Evolutionary conservation across 2,113 vertebrate genomes (phyloP), one percentile per base, ranked within the genome.

Genomic region (Corythornis cristatus): DNA sequence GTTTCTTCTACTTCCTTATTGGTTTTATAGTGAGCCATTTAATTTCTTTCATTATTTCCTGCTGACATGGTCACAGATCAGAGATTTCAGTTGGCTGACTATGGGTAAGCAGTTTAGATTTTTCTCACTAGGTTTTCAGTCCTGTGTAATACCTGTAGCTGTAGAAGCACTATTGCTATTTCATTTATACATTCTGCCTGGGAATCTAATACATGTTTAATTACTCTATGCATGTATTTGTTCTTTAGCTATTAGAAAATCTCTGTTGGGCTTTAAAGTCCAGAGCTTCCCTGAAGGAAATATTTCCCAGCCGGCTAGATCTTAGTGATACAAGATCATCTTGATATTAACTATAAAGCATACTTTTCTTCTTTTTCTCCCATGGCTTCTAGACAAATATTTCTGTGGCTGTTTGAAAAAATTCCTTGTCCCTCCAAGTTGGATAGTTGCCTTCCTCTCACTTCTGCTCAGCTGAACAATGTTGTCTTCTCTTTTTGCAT

Each of bases 281-380:
- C 33, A 53, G 62, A 54, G 50, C 29, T 86, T 93, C 86, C 81
- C 81, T 50, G 50, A 82, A 84, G 66, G 67, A 79, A 89, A 53
- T 62, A 58, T 73, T 87, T 92, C 29, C 50, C 77, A 79, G 50
- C 11, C 53, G 82, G 15, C 23, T 54, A 89, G 89, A 54, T 89
- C 54, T 70, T 61, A 66, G 37, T 79, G 89, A 60, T 62, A 78
- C 40, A 87, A 66, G 62, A 90, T 89, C 4, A 0, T 46, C 46
- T 73, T 79, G 70, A 26, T 92, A 79, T 79, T 79, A 81, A 57
- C 76, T 84, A 33, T 76, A 65, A 81, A 70, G 45, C 66, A 65
- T 70, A 16, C 23, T 92, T 89, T 86, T 76, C 60, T 86, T 89
- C 10, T 54, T 95, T 92, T 95, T 82, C 66, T 84, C 46, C 45